phyloP scores from a whole-genome alignment of 2,113 vertebrate genomes.

The Pyxicephalus adspersus region DNA sequence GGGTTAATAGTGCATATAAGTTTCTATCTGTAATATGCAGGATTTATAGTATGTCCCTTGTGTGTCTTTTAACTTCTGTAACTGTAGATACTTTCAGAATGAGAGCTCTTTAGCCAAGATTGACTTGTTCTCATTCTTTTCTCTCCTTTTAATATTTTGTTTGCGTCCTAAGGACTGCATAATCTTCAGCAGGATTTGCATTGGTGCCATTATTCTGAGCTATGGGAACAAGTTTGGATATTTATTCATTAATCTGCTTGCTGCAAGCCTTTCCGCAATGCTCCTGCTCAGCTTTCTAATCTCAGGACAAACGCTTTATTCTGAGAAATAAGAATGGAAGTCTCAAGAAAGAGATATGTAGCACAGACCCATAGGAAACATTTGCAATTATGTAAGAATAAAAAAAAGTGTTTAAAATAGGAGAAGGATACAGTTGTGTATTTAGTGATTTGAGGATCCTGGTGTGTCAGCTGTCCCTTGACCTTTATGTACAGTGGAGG shows the following conservation, averaged over 20 bases:
- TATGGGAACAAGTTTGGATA: neutral
- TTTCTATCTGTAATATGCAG: too few species aligned
- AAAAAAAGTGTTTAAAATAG: neutral
- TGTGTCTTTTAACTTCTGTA: neutral
- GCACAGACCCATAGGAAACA: too few species aligned
- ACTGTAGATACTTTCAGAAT: neutral
- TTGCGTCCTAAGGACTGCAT: too few species aligned
- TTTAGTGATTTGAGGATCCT: too few species aligned
- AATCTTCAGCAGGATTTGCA: too few species aligned
- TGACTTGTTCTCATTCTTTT: neutral
- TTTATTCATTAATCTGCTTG: slow-evolving; percentile 32
- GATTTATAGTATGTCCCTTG: too few species aligned
- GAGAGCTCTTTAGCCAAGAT: neutral
- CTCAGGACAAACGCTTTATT: slow-evolving; percentile 14
- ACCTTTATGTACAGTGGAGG: too few species aligned
- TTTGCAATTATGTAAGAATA: neutral
- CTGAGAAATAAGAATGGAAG: slow-evolving; percentile 10
- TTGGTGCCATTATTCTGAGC: neutral
- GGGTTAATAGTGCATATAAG: too few species aligned
- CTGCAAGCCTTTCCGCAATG: slow-evolving; percentile 9
- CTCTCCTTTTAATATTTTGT: neutral
- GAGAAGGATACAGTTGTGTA: too few species aligned
- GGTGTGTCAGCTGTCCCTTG: too few species aligned
- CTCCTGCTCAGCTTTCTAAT: slow-evolving; percentile 10
- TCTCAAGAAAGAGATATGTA: neutral